Evolutionary conservation across 2,888 invertebrate genomes (phyloP).

Genomic region (Archips crataeganus): DNA sequence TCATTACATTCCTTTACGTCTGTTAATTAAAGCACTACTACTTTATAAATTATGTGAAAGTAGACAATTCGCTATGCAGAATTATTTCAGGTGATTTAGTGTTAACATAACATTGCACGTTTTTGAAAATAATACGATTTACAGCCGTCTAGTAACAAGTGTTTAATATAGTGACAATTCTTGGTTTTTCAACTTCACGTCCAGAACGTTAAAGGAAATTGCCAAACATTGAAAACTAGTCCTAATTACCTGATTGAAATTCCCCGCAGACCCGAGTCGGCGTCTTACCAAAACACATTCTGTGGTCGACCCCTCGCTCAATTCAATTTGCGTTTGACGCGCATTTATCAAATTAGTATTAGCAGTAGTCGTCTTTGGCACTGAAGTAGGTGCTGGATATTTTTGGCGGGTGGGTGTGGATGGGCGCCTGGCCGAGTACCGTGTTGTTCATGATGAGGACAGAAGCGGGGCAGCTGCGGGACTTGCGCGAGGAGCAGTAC

Average conservation of each 20-base stretch:
- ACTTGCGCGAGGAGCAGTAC: slow-evolving; percentile 72
- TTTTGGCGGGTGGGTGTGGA: slow-evolving; percentile 70
- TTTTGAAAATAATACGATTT: slow-evolving; percentile 6
- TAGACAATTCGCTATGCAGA: neutral
- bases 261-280: slow-evolving; percentile 21
- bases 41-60: neutral
- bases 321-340: slow-evolving; percentile 29
- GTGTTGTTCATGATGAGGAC: slow-evolving; percentile 63
- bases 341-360: slow-evolving; percentile 23
- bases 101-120: neutral
- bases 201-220: slow-evolving; percentile 1
- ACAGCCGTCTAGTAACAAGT: slow-evolving; percentile 5
- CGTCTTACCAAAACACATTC: slow-evolving; percentile 23
- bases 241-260: slow-evolving; percentile 31
- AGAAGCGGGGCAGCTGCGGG: slow-evolving; percentile 65
- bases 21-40: no score
- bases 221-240: slow-evolving; percentile 2
- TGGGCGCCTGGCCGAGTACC: slow-evolving; percentile 62
- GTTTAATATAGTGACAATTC: neutral
- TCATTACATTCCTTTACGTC: no score
- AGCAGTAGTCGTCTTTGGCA: slow-evolving; percentile 32
- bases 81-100: neutral
- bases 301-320: slow-evolving; percentile 16
- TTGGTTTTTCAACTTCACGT: neutral
- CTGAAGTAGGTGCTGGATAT: slow-evolving; percentile 47